Base-by-base conservation (phyloP, 2,888 invertebrate species). In the Drosophila neonasuta region DNA sequence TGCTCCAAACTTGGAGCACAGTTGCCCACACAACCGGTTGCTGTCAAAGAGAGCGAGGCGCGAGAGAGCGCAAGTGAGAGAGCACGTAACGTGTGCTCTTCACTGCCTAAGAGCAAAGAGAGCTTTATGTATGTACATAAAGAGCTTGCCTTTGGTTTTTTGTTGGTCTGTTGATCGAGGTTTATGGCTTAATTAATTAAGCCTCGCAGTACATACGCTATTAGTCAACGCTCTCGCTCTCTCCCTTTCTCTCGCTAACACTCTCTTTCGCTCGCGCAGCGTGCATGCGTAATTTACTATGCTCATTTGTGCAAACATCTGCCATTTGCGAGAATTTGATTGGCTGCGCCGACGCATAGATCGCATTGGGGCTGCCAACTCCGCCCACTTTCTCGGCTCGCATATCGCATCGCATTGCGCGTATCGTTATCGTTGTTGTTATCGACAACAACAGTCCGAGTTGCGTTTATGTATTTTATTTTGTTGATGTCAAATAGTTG, bases 131-230 rank as follows among this genome's bases (percentile, higher is more conserved):
- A 74, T 45, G 73, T 74, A 74, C 42, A 59, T 57, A 72, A 46
- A 60, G 59, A 68, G 62, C 42, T 39, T 3, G 20, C 5, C 29
- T 7, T n/a, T 9, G 39, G 3, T 11, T 41, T 61, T 51, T 52
- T 15, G 32, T 48, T 59, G 39, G 36, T 46, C 52, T 57, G 57
- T 11, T 41, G 36, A 13, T 41, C 11, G 46, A 15, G 76, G 61
- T 64, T 83, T 80, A 80, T 86, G 81, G 87, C 81, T 87, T 87
- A 82, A 87, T 82, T 87, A 82, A 86, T 76, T 78, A 74, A 58
- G 45, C 55, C 60, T 34, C 60, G 44, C 56, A 54, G 42, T 73
- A 56, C 34, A 63, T 45, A 36, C 34, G 46, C 54, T 32, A 39
- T 13, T 56, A 42, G 41, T 20, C 32, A 30, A 10, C 39, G 30